These are phyloP conservation scores for Metacarcinus magister DNA, from an alignment of 2,888 invertebrate species.

Conservation along the genomic window DNA sequence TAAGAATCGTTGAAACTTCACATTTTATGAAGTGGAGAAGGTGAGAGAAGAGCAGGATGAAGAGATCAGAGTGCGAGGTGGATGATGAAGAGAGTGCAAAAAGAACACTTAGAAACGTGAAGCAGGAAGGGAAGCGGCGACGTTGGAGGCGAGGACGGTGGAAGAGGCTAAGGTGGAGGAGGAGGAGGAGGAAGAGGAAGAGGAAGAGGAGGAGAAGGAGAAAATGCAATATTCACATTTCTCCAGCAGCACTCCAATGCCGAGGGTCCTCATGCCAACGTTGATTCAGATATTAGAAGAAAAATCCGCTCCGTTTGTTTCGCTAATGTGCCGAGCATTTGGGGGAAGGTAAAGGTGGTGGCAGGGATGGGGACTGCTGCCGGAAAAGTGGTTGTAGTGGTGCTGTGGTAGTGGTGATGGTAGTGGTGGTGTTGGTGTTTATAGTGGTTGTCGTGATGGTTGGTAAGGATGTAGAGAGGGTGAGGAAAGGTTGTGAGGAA, in stretches of 20 bases:
- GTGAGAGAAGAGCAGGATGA: background rate
- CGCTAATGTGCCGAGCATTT: conserved; percentile 36
- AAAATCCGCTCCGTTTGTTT: conserved; percentile 17
- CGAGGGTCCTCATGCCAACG: background rate
- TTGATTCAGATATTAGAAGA: conserved; percentile 38
- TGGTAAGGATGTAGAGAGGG: background rate
- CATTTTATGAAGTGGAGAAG: background rate
- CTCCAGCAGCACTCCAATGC: background rate
- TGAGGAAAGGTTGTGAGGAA: background rate
- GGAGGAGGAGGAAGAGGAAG: background rate
- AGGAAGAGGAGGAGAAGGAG: background rate
- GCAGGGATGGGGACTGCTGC: background rate
- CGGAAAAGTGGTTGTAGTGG: background rate
- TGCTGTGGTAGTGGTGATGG: background rate
- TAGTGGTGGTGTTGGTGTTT: background rate
- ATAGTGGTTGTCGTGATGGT: background rate
- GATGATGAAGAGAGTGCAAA: background rate
- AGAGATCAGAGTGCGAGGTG: background rate
- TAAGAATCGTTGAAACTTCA: background rate
- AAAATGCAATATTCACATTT: conserved; percentile 37
- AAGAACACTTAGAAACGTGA: background rate
- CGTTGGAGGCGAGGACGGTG: too few relatives aligned
- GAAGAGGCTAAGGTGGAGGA: background rate
- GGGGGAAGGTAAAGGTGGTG: background rate
- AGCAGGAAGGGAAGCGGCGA: background rate